These are phyloP conservation scores for Pollenia griseotomentosa DNA, from an alignment of 2,888 invertebrate genomes.

Conservation along the genomic window DNA sequence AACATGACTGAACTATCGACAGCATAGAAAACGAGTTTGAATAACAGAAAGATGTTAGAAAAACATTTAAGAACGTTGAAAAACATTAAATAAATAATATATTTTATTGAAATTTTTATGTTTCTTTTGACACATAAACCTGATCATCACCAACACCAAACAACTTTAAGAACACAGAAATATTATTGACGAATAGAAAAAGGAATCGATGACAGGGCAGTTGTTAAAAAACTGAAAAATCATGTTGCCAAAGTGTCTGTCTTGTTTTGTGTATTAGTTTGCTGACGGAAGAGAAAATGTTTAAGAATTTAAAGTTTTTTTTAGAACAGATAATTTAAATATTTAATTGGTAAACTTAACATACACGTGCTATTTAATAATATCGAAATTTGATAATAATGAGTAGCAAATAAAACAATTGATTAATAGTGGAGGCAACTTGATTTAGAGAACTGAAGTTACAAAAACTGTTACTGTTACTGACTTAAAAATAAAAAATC, in stretches of 20 bases:
- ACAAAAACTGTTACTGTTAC: not conserved
- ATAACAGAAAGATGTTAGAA: not conserved
- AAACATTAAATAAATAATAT: too few species aligned
- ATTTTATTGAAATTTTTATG: not conserved
- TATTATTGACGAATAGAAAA: not conserved
- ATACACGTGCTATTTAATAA: not conserved
- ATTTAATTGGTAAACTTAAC: not conserved
- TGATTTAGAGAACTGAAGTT: not conserved
- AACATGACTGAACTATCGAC: not conserved
- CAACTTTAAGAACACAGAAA: not conserved
- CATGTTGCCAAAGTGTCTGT: slow-evolving; percentile 24
- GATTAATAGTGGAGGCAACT: not conserved
- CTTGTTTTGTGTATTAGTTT: not conserved
- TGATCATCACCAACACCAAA: not conserved
- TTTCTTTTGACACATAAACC: not conserved
- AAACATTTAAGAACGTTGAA: not conserved
- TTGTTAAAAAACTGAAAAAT: not conserved
- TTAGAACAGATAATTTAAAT: not conserved
- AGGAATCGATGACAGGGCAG: not conserved
- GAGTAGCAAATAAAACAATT: not conserved
- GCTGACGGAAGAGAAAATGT: not conserved
- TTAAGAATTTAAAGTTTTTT: not conserved
- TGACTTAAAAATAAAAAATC: too few species aligned
- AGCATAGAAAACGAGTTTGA: too few species aligned
- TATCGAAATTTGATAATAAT: not conserved